phyloP scores from a whole-genome alignment of 1,140 invertebrate species.

The Heliconius himera region DNA sequence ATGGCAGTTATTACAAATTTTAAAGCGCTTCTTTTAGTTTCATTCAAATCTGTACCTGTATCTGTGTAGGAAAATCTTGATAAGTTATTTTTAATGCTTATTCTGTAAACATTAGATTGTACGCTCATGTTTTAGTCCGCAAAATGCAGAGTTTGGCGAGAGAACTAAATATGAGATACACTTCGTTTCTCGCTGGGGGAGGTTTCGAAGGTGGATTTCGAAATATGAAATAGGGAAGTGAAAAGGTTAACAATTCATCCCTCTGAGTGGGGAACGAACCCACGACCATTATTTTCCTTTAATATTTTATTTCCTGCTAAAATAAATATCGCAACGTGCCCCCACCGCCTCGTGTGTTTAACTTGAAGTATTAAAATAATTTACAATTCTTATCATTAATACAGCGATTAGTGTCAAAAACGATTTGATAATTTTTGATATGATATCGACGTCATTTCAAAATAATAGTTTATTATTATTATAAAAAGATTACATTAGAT shows the following conservation, averaged over 20 bases:
- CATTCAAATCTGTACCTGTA: no score
- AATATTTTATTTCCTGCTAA: background rate
- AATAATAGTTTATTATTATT: background rate
- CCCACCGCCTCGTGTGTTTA: background rate
- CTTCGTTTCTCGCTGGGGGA: no score
- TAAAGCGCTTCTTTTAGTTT: background rate
- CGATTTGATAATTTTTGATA: background rate
- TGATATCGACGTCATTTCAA: background rate
- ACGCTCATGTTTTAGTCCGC: no score
- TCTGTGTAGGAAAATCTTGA: no score
- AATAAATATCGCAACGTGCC: background rate
- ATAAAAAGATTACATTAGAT: no score
- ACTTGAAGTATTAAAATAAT: background rate
- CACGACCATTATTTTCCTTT: background rate
- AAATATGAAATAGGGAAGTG: no score
- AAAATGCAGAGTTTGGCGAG: no score
- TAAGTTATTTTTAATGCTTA: no score
- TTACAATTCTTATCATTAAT: constrained; percentile 1
- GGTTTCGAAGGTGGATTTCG: no score
- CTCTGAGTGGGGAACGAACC: background rate
- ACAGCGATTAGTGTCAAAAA: background rate
- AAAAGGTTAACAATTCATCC: background rate
- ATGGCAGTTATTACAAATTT: background rate
- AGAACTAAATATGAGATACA: no score
- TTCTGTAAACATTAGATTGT: no score